Percentiles rank a stretch among this genome's conserved stretches.
phyloP scores from a whole-genome alignment of 2,888 invertebrate species.

The Andrena dorsata region DNA sequence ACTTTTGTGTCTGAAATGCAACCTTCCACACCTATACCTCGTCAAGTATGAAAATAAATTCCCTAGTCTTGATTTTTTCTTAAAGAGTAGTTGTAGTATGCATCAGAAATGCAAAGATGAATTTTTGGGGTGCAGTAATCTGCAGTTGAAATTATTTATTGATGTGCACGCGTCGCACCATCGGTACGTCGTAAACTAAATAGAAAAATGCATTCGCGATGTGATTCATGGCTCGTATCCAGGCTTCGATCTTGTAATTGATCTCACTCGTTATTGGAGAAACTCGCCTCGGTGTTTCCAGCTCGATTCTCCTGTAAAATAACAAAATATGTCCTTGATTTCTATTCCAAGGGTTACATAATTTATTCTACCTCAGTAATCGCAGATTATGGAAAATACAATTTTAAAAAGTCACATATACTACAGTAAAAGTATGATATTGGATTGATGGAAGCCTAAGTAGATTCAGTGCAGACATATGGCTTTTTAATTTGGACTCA shows the following conservation, averaged over 20 bases:
- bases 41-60: conserved; percentile 18
- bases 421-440: too few species aligned
- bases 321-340: not conserved
- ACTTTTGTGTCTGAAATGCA: too few species aligned
- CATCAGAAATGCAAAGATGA: not conserved
- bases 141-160: conserved; percentile 44
- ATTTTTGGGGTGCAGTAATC: not conserved
- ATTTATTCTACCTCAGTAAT: too few species aligned
- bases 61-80: not conserved
- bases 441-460: too few species aligned
- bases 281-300: conserved; percentile 73
- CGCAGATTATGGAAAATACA: too few species aligned
- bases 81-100: not conserved
- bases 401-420: too few species aligned
- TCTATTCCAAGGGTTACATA: too few species aligned
- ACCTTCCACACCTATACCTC: not conserved
- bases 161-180: conserved; percentile 85
- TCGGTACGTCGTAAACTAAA: conserved; percentile 87
- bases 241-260: conserved; percentile 85
- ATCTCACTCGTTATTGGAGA: conserved; percentile 86
- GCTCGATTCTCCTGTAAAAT: conserved; percentile 69
- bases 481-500: not conserved
- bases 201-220: conserved; percentile 87
- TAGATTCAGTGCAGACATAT: too few species aligned
- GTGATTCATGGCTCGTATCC: conserved; percentile 85